Base-by-base conservation (phyloP, 2,888 invertebrate genomes). In the Chrysolina haemoptera region DNA sequence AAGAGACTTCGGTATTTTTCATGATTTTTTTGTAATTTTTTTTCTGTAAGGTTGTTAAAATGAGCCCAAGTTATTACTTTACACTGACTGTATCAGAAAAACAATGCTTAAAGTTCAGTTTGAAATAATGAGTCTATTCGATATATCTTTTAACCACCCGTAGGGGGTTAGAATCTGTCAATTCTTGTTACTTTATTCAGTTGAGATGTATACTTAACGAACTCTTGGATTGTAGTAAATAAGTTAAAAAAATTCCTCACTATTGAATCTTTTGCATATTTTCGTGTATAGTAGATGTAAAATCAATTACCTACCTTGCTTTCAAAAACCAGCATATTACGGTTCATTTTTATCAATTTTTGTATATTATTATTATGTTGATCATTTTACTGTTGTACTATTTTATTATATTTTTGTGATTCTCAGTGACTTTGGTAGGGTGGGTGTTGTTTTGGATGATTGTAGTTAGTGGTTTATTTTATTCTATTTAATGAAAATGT, bases 391-490 rank as follows among this genome's bases (percentile, higher is more conserved):
- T 59, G 18, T 68, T 66, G 16, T 68, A 66, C 65, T 18, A 18
- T 64, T 55, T n/a, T 68, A 62, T 65, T 78, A 70, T 80, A 70
- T 76, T 77, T 77, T 78, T 72, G 73, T 71, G 70, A 67, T 67
- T 82, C 84, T 85, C 84, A 84, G 84, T 84, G 73, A 82, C 85
- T 86, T 88, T 88, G 86, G 87, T 88, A 88, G 88, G 88, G 87
- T 87, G 87, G 87, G 87, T 87, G 87, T 84, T 70, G 20, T 64
- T 46, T 62, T 68, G 43, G 46, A 62, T 71, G 27, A 20, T 71
- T 59, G 74, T 69, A 79, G 79, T 78, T 73, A 53, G 64, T 74
- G 68, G 67, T 77, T 41, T 72, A 27, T 68, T 72, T 63, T 46
- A 53, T 53, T 64, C 9, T 65, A 22, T 68, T 16, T 18, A 27